Evolutionary conservation across 2,888 invertebrate species (phyloP), one percentile per base, ranked within the genome.

Genomic region (Lepidochrysops patricia): DNA sequence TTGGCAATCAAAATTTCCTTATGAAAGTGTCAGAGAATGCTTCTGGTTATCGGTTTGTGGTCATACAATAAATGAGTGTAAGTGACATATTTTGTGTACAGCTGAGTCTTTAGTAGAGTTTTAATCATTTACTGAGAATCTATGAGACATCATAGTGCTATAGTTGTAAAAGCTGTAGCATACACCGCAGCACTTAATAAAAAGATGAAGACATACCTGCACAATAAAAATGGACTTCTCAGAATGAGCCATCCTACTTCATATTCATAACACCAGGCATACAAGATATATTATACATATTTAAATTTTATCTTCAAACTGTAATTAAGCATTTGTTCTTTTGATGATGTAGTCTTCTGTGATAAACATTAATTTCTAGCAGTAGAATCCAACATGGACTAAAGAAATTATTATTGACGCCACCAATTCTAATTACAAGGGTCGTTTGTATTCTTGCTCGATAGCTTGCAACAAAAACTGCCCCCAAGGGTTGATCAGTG

Each of bases 151-250:
- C n/a, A n/a, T n/a, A n/a, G n/a, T n/a, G n/a, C n/a, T n/a, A n/a
- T n/a, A n/a, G n/a, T n/a, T n/a, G n/a, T n/a, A n/a, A n/a, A n/a
- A n/a, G n/a, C n/a, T n/a, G n/a, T n/a, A n/a, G n/a, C n/a, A n/a
- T n/a, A n/a, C n/a, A n/a, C n/a, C n/a, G n/a, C n/a, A n/a, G n/a
- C n/a, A n/a, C n/a, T n/a, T n/a, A n/a, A n/a, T 37, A 34, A 37
- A 13, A 13, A 32, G 61, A 62, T 63, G 29, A 1, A 29, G 29
- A 83, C 83, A 76, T 66, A 96, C 96, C 92, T 96, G 95, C 70
- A 94, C 93, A 79, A 94, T 93, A 84, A 92, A 92, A 76, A 93
- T 90, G 80, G 91, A 91, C 86, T 91, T 91, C 76, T 92, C 92
- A 80, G 89, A 80, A 74, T 87, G 84, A 79, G 91, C 90, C 91